Evolutionary conservation across 2,888 invertebrate species (phyloP).

Genomic region (Heliconius ethilla): DNA sequence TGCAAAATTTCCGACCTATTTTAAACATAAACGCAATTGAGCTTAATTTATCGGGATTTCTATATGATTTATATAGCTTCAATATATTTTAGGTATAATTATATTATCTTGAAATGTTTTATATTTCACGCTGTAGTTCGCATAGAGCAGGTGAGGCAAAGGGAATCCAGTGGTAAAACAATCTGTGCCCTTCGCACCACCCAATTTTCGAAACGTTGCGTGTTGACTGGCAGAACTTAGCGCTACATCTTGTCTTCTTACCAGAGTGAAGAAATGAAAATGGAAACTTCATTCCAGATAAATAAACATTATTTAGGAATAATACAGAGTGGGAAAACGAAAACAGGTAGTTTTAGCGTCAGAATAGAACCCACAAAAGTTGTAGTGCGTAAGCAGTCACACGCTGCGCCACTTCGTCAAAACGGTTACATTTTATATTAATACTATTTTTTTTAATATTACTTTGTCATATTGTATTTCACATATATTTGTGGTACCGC

Average conservation of each 20-base stretch:
- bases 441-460: neutral
- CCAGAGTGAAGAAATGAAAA: too few relatives aligned
- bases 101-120: neutral
- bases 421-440: too few relatives aligned
- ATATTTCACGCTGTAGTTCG: too few relatives aligned
- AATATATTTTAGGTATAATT: neutral
- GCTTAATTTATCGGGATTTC: slow-evolving; percentile 1
- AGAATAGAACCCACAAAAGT: too few relatives aligned
- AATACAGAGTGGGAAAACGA: neutral
- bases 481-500: neutral
- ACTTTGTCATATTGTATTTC: neutral
- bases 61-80: slow-evolving; percentile 1
- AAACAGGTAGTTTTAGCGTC: neutral
- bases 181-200: too few relatives aligned
- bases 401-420: too few relatives aligned
- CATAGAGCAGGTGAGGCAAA: too few relatives aligned
- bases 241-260: too few relatives aligned
- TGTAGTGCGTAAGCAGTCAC: too few relatives aligned
- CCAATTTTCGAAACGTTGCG: too few relatives aligned
- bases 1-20: slow-evolving; percentile 25
- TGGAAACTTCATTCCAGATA: neutral
- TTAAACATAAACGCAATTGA: slow-evolving; percentile 22
- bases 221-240: too few relatives aligned
- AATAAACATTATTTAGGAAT: neutral
- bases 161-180: too few relatives aligned